phyloP scores from a whole-genome alignment of 1,140 invertebrate genomes.

The Lepidurus apus region DNA sequence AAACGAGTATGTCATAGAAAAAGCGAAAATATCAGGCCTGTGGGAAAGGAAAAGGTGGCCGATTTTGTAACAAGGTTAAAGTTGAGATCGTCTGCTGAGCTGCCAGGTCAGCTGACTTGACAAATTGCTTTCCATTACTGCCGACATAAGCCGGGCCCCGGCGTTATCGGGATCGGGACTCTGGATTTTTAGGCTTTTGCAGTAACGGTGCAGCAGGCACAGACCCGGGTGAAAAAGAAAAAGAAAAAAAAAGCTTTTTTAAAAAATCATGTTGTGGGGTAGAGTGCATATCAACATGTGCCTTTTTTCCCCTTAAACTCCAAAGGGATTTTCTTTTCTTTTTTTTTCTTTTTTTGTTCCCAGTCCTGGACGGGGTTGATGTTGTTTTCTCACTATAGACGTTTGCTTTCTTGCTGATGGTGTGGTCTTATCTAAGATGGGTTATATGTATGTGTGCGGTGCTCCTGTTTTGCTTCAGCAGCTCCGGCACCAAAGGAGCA shows the following conservation, averaged over 20 bases:
- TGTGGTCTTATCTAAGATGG: conserved; percentile 17
- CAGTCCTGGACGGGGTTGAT: not conserved
- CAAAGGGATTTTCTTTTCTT: not conserved
- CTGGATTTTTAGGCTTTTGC: not conserved
- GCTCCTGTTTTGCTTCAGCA: conserved; percentile 7
- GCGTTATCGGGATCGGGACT: not conserved
- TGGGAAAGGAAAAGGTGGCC: too few species aligned
- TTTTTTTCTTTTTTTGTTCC: not conserved
- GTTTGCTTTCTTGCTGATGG: not conserved
- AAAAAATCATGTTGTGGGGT: conserved; percentile 10
- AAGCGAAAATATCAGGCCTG: too few species aligned
- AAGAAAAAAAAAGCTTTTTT: not conserved
- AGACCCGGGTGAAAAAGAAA: not conserved
- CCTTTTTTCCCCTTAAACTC: not conserved
- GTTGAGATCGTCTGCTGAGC: conserved; percentile 6
- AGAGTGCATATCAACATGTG: conserved; percentile 6
- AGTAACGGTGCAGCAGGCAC: not conserved
- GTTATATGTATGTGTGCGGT: conserved; percentile 10
- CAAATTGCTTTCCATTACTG: conserved; percentile 11
- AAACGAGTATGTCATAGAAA: too few species aligned
- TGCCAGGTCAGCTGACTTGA: conserved; percentile 18
- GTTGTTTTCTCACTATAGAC: too few species aligned
- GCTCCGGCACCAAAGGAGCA: not conserved
- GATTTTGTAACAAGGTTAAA: not conserved
- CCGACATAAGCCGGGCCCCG: conserved; percentile 1